Percentiles rank a stretch among this genome's conserved stretches.
phyloP scores from a whole-genome alignment of 1,140 invertebrate species.

The Leptopilina boulardi region DNA sequence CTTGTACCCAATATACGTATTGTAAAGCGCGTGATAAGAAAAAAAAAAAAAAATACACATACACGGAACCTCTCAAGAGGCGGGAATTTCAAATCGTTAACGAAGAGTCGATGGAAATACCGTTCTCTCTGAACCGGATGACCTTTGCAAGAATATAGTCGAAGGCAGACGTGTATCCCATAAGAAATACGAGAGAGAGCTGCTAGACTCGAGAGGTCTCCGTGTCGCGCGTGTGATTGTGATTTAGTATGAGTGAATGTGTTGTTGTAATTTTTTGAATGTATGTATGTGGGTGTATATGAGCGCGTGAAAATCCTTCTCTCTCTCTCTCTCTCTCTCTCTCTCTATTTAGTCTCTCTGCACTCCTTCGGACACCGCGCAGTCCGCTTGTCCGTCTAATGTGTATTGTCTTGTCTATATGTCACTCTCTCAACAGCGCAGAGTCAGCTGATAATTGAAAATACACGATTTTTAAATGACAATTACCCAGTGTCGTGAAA shows the following conservation, averaged over 20 bases:
- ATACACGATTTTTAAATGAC: not conserved
- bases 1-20: constrained; percentile 63
- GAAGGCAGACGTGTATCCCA: constrained; percentile 21
- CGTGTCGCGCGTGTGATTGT: constrained; percentile 53
- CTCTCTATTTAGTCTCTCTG: constrained; percentile 48
- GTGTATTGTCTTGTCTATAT: constrained; percentile 66
- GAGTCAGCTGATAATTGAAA: constrained; percentile 12
- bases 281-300: constrained; percentile 36
- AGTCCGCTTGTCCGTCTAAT: constrained; percentile 65
- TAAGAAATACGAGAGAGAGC: constrained; percentile 32
- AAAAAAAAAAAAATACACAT: not conserved
- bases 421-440: constrained; percentile 6
- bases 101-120: constrained; percentile 31
- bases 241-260: constrained; percentile 43
- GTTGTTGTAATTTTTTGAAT: not conserved
- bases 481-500: not conserved
- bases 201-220: constrained; percentile 48
- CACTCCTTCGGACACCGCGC: constrained; percentile 46
- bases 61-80: not conserved
- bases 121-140: constrained; percentile 25
- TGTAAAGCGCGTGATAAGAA: constrained; percentile 33
- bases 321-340: constrained; percentile 47
- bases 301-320: constrained; percentile 26
- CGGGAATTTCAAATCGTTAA: constrained; percentile 22
- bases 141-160: not conserved